phyloP scores from a whole-genome alignment of 2,113 vertebrate genomes.

The Ariopsis seemanni region DNA sequence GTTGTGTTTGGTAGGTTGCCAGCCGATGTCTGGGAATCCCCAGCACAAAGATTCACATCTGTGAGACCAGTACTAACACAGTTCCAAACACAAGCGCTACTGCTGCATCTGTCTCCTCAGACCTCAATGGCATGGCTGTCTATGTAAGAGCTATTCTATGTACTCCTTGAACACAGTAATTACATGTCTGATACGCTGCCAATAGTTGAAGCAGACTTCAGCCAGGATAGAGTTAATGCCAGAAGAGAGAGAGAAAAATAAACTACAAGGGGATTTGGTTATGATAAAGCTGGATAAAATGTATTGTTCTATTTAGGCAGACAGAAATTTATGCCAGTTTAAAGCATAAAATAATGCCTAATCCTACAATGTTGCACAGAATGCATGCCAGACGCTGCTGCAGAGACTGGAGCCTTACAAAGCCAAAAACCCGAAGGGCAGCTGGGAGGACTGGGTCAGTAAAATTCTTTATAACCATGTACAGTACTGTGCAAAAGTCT shows the following conservation, averaged over 20 bases:
- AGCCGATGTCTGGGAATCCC: conserved; percentile 82
- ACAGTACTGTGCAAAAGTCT: too few relatives aligned
- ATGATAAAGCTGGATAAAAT: neutral
- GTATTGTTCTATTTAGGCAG: neutral
- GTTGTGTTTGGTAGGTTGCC: conserved; percentile 79
- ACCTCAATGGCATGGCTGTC: conserved; percentile 90
- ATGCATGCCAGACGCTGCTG: conserved; percentile 81
- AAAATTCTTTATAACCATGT: neutral
- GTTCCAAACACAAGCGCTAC: conserved; percentile 93
- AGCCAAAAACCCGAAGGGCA: conserved; percentile 77
- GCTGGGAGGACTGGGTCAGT: conserved; percentile 92
- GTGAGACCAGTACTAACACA: conserved; percentile 93
- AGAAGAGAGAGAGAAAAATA: neutral
- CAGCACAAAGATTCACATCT: conserved; percentile 84
- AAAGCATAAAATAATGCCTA: neutral
- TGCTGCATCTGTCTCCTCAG: conserved; percentile 85
- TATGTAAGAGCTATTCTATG: conserved; percentile 64
- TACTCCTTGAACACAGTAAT: neutral
- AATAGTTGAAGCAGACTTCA: neutral
- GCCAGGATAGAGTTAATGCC: neutral
- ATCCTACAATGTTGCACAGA: conserved; percentile 62
- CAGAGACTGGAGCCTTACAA: conserved; percentile 84
- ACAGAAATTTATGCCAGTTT: neutral
- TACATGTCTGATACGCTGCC: neutral
- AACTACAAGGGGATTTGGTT: neutral